These are phyloP conservation scores for Heliconius hortense DNA, from an alignment of 2,888 invertebrate species.

Conservation along the genomic window DNA sequence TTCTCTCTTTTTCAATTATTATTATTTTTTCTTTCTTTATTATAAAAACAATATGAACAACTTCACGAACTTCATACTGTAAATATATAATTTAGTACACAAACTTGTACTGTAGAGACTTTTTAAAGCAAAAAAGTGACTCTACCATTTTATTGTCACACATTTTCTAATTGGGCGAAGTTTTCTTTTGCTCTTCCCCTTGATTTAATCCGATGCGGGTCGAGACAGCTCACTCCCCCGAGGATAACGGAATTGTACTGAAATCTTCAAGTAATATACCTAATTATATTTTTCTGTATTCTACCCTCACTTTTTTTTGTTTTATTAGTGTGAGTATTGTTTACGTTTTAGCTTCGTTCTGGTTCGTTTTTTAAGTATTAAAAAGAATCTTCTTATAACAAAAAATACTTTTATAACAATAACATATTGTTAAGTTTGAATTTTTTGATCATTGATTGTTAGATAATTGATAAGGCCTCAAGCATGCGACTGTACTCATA, in stretches of 20 bases:
- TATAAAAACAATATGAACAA: too few species aligned
- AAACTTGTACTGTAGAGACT: not conserved
- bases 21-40: too few species aligned
- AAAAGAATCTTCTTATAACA: too few species aligned
- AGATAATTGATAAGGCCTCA: too few species aligned
- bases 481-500: too few species aligned
- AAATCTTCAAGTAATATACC: conserved; percentile 17
- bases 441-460: too few species aligned
- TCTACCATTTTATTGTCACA: conserved; percentile 24
- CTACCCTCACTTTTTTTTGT: not conserved
- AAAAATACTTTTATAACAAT: too few species aligned
- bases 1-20: too few species aligned
- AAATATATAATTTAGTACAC: not conserved
- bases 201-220: conserved; percentile 33
- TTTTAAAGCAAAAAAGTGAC: not conserved
- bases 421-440: too few species aligned
- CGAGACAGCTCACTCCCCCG: conserved; percentile 23
- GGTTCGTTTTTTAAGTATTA: too few species aligned
- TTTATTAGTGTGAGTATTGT: not conserved
- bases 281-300: conserved; percentile 14
- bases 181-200: conserved; percentile 28
- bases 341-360: not conserved
- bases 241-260: conserved; percentile 16
- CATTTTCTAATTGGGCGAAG: conserved; percentile 30
- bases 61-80: not conserved